These are phyloP conservation scores for Crotalus horridus DNA, from an alignment of 2,113 vertebrate genomes.

Conservation along the genomic window DNA sequence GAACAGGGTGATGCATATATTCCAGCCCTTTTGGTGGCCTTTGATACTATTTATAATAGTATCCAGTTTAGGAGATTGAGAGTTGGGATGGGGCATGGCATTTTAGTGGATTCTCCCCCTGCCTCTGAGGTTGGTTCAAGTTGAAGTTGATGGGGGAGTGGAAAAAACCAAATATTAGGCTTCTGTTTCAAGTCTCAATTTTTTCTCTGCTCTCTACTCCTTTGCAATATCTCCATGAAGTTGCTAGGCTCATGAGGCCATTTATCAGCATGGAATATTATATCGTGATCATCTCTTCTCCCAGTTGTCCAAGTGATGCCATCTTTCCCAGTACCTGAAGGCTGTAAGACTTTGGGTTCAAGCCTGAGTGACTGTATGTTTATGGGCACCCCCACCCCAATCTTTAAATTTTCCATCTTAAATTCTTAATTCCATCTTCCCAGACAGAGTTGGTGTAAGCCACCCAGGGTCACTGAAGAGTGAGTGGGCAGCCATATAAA, in stretches of 20 bases:
- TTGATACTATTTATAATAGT: not conserved
- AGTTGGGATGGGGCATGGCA: not conserved
- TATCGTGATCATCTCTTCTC: not conserved
- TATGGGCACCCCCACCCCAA: not conserved
- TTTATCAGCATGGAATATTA: not conserved
- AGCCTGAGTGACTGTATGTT: not conserved
- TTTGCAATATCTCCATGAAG: not conserved
- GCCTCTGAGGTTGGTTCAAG: not conserved
- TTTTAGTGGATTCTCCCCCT: not conserved
- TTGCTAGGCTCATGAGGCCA: not conserved
- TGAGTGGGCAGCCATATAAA: too few relatives aligned
- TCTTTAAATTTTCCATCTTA: not conserved
- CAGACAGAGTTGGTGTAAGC: not conserved
- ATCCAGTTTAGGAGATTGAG: not conserved
- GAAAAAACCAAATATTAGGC: not conserved
- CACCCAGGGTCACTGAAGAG: too few relatives aligned
- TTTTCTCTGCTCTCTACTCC: not conserved
- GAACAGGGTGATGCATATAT: not conserved
- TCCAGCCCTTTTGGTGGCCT: not conserved
- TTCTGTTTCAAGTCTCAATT: not conserved
- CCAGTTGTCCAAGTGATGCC: not conserved
- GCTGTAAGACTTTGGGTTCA: not conserved
- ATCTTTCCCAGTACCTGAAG: not conserved
- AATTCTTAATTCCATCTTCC: not conserved
- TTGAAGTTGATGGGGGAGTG: not conserved